Percentiles rank a stretch among this genome's conserved stretches.
Evolutionary conservation across 2,113 vertebrate species (phyloP).

Genomic region (Grantiella picta): DNA sequence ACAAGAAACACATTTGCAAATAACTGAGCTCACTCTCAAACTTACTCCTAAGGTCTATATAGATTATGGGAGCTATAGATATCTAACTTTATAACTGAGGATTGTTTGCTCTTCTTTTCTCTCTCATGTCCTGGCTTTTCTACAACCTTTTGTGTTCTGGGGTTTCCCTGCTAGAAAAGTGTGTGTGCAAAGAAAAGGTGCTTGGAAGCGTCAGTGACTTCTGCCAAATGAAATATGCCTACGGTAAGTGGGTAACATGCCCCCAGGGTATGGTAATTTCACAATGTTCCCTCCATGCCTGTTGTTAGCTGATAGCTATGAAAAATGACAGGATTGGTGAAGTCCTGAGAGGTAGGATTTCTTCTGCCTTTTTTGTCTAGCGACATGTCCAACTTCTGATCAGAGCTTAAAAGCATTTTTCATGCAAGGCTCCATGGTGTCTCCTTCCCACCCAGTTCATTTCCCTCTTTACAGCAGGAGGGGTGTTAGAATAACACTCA

Average conservation of each 20-base stretch:
- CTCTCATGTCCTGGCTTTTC: background rate
- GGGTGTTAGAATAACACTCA: background rate
- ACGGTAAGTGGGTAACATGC: slow-evolving; percentile 72
- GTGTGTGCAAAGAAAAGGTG: slow-evolving; percentile 85
- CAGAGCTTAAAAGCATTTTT: background rate
- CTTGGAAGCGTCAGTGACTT: slow-evolving; percentile 79
- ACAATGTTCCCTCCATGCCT: background rate
- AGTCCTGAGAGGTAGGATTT: background rate
- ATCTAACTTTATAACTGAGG: background rate
- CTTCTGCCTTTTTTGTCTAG: background rate
- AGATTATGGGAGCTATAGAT: background rate
- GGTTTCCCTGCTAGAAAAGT: slow-evolving; percentile 77
- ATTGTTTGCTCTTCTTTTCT: background rate
- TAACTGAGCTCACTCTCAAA: slow-evolving; percentile 1
- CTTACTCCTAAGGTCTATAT: background rate
- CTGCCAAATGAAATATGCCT: slow-evolving; percentile 85
- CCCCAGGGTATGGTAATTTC: background rate
- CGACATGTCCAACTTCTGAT: background rate
- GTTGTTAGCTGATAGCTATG: background rate
- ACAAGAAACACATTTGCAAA: slow-evolving; percentile 1
- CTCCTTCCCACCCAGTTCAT: background rate
- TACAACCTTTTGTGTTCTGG: background rate
- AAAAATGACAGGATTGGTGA: background rate
- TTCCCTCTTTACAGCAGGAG: background rate
- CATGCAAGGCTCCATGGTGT: background rate